These are phyloP conservation scores for Alaudala cheleensis DNA, from an alignment of 2,113 vertebrate species.

Conservation along the genomic window DNA sequence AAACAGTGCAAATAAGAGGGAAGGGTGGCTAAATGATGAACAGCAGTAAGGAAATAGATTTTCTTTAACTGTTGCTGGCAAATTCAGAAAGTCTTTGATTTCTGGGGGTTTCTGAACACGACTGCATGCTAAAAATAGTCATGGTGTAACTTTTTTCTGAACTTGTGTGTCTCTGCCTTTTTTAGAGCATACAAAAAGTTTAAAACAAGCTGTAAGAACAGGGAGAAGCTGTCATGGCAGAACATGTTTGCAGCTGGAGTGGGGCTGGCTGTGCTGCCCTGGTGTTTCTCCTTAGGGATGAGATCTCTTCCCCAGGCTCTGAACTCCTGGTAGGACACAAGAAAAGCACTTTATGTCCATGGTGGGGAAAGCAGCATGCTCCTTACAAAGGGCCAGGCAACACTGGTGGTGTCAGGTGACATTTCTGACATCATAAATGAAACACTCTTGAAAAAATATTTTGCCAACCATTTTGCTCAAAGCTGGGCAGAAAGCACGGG, in stretches of 20 bases:
- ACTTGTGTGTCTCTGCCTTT: not conserved
- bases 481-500: not conserved
- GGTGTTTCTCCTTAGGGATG: not conserved
- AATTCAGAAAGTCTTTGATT: not conserved
- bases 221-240: not conserved
- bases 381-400: not conserved
- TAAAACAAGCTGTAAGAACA: not conserved
- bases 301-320: not conserved
- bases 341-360: not conserved
- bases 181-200: not conserved
- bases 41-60: not conserved
- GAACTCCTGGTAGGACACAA: accelerated
- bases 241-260: not conserved
- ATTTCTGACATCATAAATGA: not conserved
- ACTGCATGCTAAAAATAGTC: not conserved
- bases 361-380: not conserved
- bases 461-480: not conserved
- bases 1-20: conserved; percentile 11
- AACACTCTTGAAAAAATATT: not conserved
- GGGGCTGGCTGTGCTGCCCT: not conserved
- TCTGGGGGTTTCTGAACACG: not conserved
- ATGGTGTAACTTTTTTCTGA: not conserved
- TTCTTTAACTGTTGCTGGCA: not conserved
- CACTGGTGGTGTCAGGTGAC: accelerated
- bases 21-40: not conserved